Percentiles rank a stretch among this genome's conserved stretches.
phyloP scores from a whole-genome alignment of 23 tunicate genomes.

The Oikopleura dioica region DNA sequence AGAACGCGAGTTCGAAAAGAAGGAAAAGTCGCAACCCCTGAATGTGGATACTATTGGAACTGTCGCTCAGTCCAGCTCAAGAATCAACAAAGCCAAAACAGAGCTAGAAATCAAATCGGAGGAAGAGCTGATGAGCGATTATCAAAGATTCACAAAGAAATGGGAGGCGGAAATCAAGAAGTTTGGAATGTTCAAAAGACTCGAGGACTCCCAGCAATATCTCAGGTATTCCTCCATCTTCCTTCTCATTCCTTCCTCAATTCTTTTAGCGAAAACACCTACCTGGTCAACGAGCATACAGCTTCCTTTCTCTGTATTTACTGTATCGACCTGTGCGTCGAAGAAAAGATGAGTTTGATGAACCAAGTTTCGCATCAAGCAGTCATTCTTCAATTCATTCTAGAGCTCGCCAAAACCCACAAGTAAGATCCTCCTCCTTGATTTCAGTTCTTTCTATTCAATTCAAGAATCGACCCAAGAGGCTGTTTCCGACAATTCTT shows the following conservation, averaged over 20 bases:
- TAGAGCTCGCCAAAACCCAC: conserved; percentile 45
- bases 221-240: no score
- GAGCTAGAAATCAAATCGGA: conserved; percentile 22
- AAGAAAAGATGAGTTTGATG: conserved; percentile 38
- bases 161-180: conserved; percentile 40
- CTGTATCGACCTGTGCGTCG: conserved; percentile 81
- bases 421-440: conserved; percentile 71
- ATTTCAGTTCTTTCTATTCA: no score
- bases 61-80: conserved; percentile 66
- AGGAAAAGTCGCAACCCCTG: conserved; percentile 67
- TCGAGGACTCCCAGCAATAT: conserved; percentile 55
- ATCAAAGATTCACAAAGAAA: conserved; percentile 44
- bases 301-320: conserved; percentile 65
- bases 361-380: conserved; percentile 74
- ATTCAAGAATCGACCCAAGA: no score
- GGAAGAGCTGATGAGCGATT: conserved; percentile 33
- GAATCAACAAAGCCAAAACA: conserved; percentile 27
- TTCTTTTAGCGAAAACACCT: conserved; percentile 32
- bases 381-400: conserved; percentile 53
- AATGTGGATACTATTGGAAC: conserved; percentile 83
- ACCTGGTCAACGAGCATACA: conserved; percentile 48
- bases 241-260: no score
- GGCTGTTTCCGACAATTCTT: conserved; percentile 58
- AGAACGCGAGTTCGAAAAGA: conserved; percentile 40
- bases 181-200: conserved; percentile 70